Conservation (phyloP, 2,888 invertebrate species). For the Oligia fasciuncula region DNA sequence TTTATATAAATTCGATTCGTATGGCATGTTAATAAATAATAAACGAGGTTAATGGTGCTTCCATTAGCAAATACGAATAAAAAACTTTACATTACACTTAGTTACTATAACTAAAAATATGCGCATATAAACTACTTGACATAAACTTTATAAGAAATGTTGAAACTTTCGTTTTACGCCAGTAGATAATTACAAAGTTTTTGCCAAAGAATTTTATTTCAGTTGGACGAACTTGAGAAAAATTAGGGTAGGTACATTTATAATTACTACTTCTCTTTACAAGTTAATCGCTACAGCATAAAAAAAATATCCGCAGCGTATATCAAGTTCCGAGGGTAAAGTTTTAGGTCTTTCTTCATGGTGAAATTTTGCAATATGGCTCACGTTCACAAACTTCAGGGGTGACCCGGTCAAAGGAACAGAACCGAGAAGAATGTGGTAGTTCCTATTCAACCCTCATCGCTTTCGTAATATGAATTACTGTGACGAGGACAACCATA, state of each 20-base stretch:
- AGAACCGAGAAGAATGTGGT: slow-evolving; percentile 73
- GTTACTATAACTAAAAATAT: slow-evolving; percentile 57
- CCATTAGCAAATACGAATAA: slow-evolving; percentile 46
- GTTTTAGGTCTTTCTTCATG: slow-evolving; percentile 79
- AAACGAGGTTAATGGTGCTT: slow-evolving; percentile 59
- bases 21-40: slow-evolving; percentile 46
- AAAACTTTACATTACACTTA: slow-evolving; percentile 51
- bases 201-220: slow-evolving; percentile 59
- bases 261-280: slow-evolving; percentile 50
- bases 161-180: slow-evolving; percentile 55
- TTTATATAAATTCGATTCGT: slow-evolving; percentile 44
- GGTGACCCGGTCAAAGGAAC: slow-evolving; percentile 83
- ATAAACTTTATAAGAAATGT: slow-evolving; percentile 60
- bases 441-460: slow-evolving; percentile 75
- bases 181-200: slow-evolving; percentile 65
- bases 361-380: slow-evolving; percentile 81
- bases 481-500: slow-evolving; percentile 59
- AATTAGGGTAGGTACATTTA: slow-evolving; percentile 33
- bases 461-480: slow-evolving; percentile 74
- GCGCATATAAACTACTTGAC: slow-evolving; percentile 63
- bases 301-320: slow-evolving; percentile 70
- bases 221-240: slow-evolving; percentile 53
- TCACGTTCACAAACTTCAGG: slow-evolving; percentile 77
- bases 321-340: slow-evolving; percentile 76
- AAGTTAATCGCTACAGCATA: slow-evolving; percentile 70